These are phyloP conservation scores for Burhinus bistriatus DNA, from an alignment of 2,113 vertebrate species.

Conservation along the genomic window DNA sequence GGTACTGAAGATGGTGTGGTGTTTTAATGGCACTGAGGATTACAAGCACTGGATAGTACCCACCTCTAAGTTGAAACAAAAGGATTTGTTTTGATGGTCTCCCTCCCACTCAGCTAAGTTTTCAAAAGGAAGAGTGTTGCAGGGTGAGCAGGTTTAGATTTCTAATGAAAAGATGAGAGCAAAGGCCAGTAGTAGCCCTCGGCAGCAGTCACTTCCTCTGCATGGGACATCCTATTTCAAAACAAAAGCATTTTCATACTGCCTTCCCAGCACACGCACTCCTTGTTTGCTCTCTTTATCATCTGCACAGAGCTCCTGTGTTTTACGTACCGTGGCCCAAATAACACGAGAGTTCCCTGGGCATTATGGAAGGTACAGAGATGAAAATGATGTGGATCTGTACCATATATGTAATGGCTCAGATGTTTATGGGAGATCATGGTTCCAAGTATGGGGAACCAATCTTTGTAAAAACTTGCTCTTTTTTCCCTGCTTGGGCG, in stretches of 20 bases:
- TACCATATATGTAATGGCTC: neutral
- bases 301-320: neutral
- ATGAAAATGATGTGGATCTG: neutral
- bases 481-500: neutral
- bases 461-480: neutral
- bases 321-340: fast-evolving
- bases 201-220: neutral
- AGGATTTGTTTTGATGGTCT: neutral
- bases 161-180: neutral
- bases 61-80: neutral
- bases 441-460: neutral
- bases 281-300: neutral
- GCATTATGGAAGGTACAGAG: neutral
- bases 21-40: neutral
- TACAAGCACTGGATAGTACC: neutral
- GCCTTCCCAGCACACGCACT: neutral
- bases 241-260: neutral
- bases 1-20: neutral
- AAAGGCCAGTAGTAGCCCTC: neutral
- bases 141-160: neutral
- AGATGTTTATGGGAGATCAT: neutral
- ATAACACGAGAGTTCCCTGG: neutral
- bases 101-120: neutral
- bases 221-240: neutral
- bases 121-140: neutral